Base-by-base conservation (phyloP, 2,888 invertebrate species). In the Matsumyia berberina region DNA sequence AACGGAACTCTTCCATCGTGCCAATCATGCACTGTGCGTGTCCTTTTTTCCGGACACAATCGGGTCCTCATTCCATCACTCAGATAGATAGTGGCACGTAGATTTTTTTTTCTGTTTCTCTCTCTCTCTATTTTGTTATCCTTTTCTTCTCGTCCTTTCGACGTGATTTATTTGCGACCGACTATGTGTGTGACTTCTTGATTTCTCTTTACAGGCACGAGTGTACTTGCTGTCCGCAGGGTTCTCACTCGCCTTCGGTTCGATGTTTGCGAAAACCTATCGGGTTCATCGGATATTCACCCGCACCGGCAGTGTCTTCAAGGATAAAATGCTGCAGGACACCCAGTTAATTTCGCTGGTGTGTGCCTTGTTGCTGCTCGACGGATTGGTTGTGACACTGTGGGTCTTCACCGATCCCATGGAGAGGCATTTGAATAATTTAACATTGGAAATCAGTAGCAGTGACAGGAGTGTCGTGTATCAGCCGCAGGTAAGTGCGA, bases 261-360 rank as follows among this genome's bases (percentile, higher is more conserved):
- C 98, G 17, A 98, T 98, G 96, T 97, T 98, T 90, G 97, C 97
- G 2, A 98, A 98, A 92, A 98, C 97, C 0, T 98, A 97, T 92
- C 92, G 98, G 64, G 97, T 98, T 11, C 97, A 98, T 92, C 94
- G 97, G 88, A 97, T 98, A 91, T 97, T 98, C 91, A 96, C 97
- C 78, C 94, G 96, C 88, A 95, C 96, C 88, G 95, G 96, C 87
- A 96, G 96, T 88, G 94, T 97, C 0, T 96, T 97, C 87, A 97
- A 96, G 91, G 97, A 97, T 88, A 97, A 97, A 94, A 93, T 98
- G 80, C 94, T 98, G 5, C 96, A 97, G 92, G 98, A 98, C 92
- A 96, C 96, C 46, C 97, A 97, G 87, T 93, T 98, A 44, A 96
- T 98, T 88, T 95, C 95, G 53, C 93, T 97, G 72, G 96, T 98